Base-by-base conservation (phyloP, 2,113 vertebrate genomes). In the Plectropomus leopardus region DNA sequence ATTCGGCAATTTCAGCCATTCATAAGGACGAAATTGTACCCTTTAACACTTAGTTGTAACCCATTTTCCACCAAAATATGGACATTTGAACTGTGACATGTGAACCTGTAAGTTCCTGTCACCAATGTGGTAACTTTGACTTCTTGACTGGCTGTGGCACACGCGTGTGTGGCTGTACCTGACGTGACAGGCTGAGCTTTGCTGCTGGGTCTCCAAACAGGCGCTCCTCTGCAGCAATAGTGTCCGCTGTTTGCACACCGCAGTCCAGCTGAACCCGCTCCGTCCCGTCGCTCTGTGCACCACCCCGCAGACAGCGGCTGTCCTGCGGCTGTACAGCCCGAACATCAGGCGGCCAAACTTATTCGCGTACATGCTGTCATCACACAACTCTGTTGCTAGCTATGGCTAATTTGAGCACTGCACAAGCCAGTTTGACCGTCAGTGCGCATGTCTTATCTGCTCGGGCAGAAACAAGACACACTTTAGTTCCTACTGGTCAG, bases 221-320 rank as follows among this genome's bases (percentile, higher is more conserved):
- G 2, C 26, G 45, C 19, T 67, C 76, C 72, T 72, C 77, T 26
- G 80, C 54, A 76, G 83, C 68, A 73, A 67, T 72, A 32, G 68
- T 24, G 85, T 55, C 78, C 92, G 90, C 74, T 83, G 86, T 58
- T 61, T n/a, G 59, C 85, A 82, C 51, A 83, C 88, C 64, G 82
- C 57, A 1, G 85, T 72, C 91, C 92, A 84, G 84, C 81, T 89
- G 32, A 50, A 72, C 2, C 73, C 42, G 55, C 73, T 83, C 34
- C 77, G 54, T 1, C 11, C 50, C 1, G 47, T 61, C 3, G 72
- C 26, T 14, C 57, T 57, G 24, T 7, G 80, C 10, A 17, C 21
- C 32, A 51, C 7, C 0, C 26, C 30, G 32, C 47, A 57, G 0
- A 75, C 80, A 1, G 68, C 30, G 3, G 2, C 11, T 6, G 17